phyloP scores from a whole-genome alignment of 2,113 vertebrate genomes.

The Barbus barbus region DNA sequence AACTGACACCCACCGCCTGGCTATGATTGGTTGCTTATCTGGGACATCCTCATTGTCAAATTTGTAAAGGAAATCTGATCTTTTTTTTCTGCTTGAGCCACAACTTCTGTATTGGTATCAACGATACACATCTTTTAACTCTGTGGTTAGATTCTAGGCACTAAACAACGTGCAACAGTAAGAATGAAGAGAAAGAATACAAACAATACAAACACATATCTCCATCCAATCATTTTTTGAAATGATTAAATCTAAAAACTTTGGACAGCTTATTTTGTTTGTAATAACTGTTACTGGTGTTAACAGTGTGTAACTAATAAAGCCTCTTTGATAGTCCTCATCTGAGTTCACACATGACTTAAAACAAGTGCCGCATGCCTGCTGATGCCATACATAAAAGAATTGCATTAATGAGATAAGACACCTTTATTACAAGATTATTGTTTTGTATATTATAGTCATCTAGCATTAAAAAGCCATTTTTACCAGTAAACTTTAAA shows the following conservation, averaged over 20 bases:
- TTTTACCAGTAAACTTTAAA: not conserved
- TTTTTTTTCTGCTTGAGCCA: not conserved
- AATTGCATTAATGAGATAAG: not conserved
- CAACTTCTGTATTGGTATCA: not conserved
- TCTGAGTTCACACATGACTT: not conserved
- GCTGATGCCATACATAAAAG: not conserved
- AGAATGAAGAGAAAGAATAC: not conserved
- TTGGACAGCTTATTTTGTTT: not conserved
- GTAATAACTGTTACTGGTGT: not conserved
- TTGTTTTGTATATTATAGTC: too few species aligned
- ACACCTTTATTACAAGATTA: not conserved
- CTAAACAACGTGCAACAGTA: not conserved
- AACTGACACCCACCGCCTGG: not conserved
- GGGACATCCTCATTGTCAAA: not conserved
- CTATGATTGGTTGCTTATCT: not conserved
- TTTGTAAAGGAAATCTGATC: not conserved
- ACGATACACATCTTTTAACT: not conserved
- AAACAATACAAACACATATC: not conserved
- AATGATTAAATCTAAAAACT: too few species aligned
- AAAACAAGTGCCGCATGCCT: not conserved
- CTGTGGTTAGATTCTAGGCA: not conserved
- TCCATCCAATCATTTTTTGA: not conserved
- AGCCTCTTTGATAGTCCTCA: not conserved
- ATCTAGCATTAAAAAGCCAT: not conserved
- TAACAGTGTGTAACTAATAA: too few species aligned